Base-by-base conservation (phyloP, 2,113 vertebrate species). In the Xerus inauris region DNA sequence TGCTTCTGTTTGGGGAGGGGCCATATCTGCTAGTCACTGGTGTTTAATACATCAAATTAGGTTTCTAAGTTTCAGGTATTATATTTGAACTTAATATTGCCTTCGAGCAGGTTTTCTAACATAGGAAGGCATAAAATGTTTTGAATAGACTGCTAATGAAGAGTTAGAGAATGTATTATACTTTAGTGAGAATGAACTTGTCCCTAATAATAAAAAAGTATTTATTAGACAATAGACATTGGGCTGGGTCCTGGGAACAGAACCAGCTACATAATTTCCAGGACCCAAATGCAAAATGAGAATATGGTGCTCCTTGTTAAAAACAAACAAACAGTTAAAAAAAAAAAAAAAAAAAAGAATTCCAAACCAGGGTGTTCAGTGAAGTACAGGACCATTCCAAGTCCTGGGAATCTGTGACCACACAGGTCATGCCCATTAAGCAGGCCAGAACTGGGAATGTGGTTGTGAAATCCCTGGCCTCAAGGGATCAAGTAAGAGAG, bases 11-110 rank as follows among this genome's bases (percentile, higher is more conserved):
- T 79, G 49, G 6, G n/a, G 40, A 69, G 24, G 7, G 35, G 6
- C 16, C 9, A 5, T 30, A 69, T 87, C 40, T 3, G 6, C 6
- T 64, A 8, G 45, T 75, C 38, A 45, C 49, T 71, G 9, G 35
- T 42, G 65, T 79, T 75, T 76, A 59, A 80, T 24, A 40, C 16
- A 87, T 80, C 57, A 89, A 30, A 62, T 86, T 83, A 10, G 12
- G 42, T 94, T 95, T 79, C 64, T 80, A 65, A 71, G 13, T 94
- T 88, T 96, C 28, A n/a, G n/a, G 9, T 69, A 10, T 67, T 64
- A 69, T 20, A 54, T 97, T 92, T 69, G 89, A 51, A 47, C 38
- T 94, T 87, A 72, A 28, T 28, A 4, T 30, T 67, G 54, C 49
- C 47, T 94, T 77, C 64, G 47, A 49, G 32, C 9, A 75, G 65